Conservation (phyloP, 2,888 invertebrate species). For the Augochlorella aurata region DNA sequence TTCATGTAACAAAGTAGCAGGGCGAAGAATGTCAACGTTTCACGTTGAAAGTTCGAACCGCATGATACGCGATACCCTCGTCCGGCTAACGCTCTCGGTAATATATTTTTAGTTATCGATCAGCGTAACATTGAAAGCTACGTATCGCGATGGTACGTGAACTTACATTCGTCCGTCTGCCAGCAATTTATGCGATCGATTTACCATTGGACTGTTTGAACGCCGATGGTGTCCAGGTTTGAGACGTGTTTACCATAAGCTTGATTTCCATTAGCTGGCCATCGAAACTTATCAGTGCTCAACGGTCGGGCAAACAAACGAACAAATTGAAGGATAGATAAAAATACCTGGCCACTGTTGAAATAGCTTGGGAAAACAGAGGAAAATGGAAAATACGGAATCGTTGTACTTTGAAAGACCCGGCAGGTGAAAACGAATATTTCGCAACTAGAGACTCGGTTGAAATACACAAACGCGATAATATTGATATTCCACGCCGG, state of each 20-base stretch:
- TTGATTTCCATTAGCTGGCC: slow-evolving; percentile 38
- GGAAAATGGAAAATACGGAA: not conserved
- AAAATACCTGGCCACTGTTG: not conserved
- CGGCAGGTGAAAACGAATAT: not conserved
- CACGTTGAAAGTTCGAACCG: not conserved
- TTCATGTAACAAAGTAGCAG: not conserved
- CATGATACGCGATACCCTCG: not conserved
- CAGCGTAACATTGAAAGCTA: slow-evolving; percentile 3
- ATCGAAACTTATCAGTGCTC: slow-evolving; percentile 12
- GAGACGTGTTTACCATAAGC: slow-evolving; percentile 31
- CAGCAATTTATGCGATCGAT: slow-evolving; percentile 35
- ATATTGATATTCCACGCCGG: not conserved
- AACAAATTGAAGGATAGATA: slow-evolving; percentile 12
- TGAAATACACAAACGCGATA: not conserved
- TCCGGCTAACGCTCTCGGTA: not conserved
- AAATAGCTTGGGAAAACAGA: not conserved
- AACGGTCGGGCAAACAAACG: slow-evolving; percentile 11
- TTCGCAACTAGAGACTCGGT: not conserved
- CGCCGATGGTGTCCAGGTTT: slow-evolving; percentile 8
- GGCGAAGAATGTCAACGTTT: not conserved
- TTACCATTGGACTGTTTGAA: slow-evolving; percentile 24
- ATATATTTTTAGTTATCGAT: slow-evolving; percentile 17
- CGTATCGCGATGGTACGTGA: not conserved
- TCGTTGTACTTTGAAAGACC: not conserved
- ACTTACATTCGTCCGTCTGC: slow-evolving; percentile 29